Evolutionary conservation across 2,113 vertebrate species (phyloP).

Genomic region (Hoplias malabaricus): DNA sequence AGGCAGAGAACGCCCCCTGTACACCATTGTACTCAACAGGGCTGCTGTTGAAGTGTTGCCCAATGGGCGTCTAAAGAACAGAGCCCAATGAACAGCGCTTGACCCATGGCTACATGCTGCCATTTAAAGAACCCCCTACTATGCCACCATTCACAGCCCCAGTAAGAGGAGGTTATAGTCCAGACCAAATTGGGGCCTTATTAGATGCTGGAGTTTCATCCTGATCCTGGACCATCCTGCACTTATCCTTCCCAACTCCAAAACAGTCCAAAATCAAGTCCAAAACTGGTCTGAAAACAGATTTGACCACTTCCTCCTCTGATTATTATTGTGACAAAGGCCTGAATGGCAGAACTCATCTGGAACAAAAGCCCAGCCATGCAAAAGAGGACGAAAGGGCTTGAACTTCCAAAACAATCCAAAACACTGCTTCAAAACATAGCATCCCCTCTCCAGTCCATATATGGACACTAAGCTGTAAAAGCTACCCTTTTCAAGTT

Average conservation of each 20-base stretch:
- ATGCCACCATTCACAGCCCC: conserved; percentile 10
- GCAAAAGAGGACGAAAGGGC: conserved; percentile 22
- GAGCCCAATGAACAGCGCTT: not conserved
- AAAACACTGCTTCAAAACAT: no score
- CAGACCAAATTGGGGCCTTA: not conserved
- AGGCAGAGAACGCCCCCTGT: not conserved
- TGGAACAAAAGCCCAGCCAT: conserved; percentile 22
- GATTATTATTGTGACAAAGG: not conserved
- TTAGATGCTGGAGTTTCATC: not conserved
- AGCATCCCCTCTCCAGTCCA: no score
- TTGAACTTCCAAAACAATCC: conserved; percentile 18
- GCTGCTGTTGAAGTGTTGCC: no score
- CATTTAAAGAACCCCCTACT: not conserved
- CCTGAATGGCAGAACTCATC: conserved; percentile 16
- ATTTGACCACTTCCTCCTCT: not conserved
- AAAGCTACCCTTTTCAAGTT: no score
- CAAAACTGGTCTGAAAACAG: not conserved
- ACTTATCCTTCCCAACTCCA: not conserved
- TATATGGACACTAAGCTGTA: no score
- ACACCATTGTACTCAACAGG: no score
- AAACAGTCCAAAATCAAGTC: not conserved
- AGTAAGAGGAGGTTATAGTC: not conserved
- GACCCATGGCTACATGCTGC: not conserved
- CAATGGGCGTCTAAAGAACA: no score
- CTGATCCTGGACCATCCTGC: not conserved